Base-by-base conservation (phyloP, 2,113 vertebrate species). In the Corvus moneduloides region DNA sequence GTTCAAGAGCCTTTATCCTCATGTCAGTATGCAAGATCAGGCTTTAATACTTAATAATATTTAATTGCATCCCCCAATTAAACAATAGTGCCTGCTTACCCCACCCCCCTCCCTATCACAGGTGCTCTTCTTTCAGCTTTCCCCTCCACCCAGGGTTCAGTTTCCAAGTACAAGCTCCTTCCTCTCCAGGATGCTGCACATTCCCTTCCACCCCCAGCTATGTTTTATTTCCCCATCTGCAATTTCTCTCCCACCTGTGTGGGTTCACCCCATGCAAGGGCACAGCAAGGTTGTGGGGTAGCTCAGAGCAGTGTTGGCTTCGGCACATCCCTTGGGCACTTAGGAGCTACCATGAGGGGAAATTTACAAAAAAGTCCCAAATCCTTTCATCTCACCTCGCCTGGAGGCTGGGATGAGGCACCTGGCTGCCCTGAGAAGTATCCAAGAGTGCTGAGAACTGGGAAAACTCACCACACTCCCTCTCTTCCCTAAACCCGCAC, bases 1-100 rank as follows among this genome's bases (percentile, higher is more conserved):
- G 69, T 78, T 94, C 73, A 62, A 41, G 49, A 0, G 0, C 55
- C 39, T 16, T 74, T 84, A 49, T 59, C 27, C 52, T 80, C 24
- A 10, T 27, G 23, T 17, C 15, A 4, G 18, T 16, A 2, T 13
- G 22, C 4, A 9, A 69, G 41, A 39, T 9, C 3, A 13, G 41
- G 35, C 37, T 77, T 96, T 78, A 86, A 84, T 88, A 91, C 66
- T 90, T 95, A 37, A 95, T 86, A 72, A 58, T 66, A 81, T 66
- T 81, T 96, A 44, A 94, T 84, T 48, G 12, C 26, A 19, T 49
- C 2, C 22, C 33, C 15, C n/a, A 58, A 17, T 23, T 39, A 51
- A 62, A 75, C 54, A 75, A 33, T 13, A 46, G 80, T 22, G 4
- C 44, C 73, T 4, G 2, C 30, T 62, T 33, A 41, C 24, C 33